phyloP scores from a whole-genome alignment of 2,888 invertebrate genomes.

The Nomada flava region DNA sequence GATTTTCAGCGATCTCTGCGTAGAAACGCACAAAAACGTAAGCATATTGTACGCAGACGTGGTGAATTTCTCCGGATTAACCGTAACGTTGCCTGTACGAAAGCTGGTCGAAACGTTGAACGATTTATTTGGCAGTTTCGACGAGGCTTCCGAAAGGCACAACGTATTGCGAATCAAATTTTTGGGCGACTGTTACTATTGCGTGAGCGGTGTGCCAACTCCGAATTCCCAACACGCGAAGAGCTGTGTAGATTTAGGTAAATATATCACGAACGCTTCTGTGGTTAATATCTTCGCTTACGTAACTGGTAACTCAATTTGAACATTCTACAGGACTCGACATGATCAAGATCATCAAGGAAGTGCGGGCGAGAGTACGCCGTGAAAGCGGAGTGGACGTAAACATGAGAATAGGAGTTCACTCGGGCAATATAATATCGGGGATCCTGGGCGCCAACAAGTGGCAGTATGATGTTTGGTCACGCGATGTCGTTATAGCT shows the following conservation, averaged over 20 bases:
- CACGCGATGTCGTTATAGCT: constrained; percentile 96
- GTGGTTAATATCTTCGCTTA: not conserved
- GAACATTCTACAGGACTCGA: constrained; percentile 86
- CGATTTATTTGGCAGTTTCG: constrained; percentile 95
- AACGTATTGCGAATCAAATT: constrained; percentile 95
- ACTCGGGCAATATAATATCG: constrained; percentile 95
- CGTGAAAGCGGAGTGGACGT: constrained; percentile 93
- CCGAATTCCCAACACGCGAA: constrained; percentile 93
- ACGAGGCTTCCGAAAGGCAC: constrained; percentile 93
- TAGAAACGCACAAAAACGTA: constrained; percentile 94
- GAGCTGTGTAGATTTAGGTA: constrained; percentile 93
- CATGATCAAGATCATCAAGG: constrained; percentile 96
- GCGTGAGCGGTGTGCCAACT: constrained; percentile 94
- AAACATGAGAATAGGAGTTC: constrained; percentile 98
- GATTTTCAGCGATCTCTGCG: constrained; percentile 91
- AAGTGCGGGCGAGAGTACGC: constrained; percentile 86
- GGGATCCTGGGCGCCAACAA: constrained; percentile 96
- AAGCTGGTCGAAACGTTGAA: constrained; percentile 94
- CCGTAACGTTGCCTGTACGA: constrained; percentile 92
- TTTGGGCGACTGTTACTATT: constrained; percentile 97
- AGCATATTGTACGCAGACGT: constrained; percentile 97
- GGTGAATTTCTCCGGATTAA: constrained; percentile 95
- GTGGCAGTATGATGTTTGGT: constrained; percentile 99
- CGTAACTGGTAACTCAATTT: not conserved
- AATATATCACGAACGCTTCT: constrained; percentile 1